Evolutionary conservation across 2,113 vertebrate species (phyloP).

Genomic region (Phaethon lepturus): DNA sequence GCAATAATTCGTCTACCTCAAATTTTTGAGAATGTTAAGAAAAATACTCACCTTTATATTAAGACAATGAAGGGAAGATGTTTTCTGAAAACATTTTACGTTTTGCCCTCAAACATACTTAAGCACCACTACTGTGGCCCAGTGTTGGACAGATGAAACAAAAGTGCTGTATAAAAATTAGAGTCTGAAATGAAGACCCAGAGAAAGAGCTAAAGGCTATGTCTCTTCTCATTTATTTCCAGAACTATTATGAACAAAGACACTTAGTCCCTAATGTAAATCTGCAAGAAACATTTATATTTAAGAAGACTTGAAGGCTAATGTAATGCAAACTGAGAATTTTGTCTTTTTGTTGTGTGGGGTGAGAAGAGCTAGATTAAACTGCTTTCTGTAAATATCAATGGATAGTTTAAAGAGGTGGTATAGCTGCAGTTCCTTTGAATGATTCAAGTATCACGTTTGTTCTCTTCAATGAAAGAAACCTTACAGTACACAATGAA

Average conservation of each 20-base stretch:
- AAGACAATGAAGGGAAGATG: background rate
- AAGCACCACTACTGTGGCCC: background rate
- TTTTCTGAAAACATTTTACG: background rate
- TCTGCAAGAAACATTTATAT: background rate
- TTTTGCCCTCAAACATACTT: background rate
- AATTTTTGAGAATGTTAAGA: background rate
- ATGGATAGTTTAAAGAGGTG: background rate
- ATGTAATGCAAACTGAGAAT: background rate
- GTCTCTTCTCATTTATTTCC: background rate
- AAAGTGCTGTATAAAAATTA: background rate
- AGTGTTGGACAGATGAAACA: background rate
- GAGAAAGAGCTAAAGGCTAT: background rate
- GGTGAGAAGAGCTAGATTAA: background rate
- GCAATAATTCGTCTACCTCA: background rate
- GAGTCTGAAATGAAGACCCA: background rate
- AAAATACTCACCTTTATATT: background rate
- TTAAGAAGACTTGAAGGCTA: background rate
- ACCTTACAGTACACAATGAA: background rate
- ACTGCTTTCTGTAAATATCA: background rate
- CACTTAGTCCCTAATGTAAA: background rate
- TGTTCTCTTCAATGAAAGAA: background rate
- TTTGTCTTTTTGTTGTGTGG: background rate
- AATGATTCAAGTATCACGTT: background rate
- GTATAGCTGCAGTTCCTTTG: background rate
- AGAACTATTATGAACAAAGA: background rate